Evolutionary conservation across 2,888 invertebrate genomes (phyloP).

Genomic region (Dioctria rufipes): DNA sequence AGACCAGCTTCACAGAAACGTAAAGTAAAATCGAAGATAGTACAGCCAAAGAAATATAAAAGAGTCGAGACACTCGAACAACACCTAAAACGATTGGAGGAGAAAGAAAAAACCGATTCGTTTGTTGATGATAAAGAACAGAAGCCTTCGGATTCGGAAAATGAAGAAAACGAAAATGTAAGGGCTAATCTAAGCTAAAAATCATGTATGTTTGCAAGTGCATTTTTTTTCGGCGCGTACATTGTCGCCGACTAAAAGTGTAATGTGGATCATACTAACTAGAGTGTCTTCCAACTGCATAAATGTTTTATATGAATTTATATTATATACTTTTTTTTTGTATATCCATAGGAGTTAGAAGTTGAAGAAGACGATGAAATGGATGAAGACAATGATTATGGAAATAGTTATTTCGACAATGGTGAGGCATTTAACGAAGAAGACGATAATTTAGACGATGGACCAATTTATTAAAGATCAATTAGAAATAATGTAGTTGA

Average conservation of each 20-base stretch:
- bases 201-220: too few species aligned
- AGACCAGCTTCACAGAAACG: conserved; percentile 72
- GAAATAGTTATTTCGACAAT: conserved; percentile 90
- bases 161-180: conserved; percentile 63
- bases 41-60: conserved; percentile 61
- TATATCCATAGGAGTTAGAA: conserved; percentile 58
- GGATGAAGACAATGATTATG: conserved; percentile 92
- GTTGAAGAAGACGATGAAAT: conserved; percentile 80
- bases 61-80: conserved; percentile 66
- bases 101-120: conserved; percentile 75
- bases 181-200: neutral
- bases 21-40: conserved; percentile 51
- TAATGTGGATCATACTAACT: too few species aligned
- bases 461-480: conserved; percentile 77
- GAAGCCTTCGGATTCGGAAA: conserved; percentile 76
- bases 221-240: too few species aligned
- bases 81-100: conserved; percentile 78
- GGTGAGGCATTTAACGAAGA: conserved; percentile 91
- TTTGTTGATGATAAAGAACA: conserved; percentile 75
- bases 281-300: neutral
- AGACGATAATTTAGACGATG: conserved; percentile 88
- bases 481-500: too few species aligned
- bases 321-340: neutral
- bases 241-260: too few species aligned
- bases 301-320: neutral